Conservation (phyloP, 2,113 vertebrate species). For the Dasypus novemcinctus region DNA sequence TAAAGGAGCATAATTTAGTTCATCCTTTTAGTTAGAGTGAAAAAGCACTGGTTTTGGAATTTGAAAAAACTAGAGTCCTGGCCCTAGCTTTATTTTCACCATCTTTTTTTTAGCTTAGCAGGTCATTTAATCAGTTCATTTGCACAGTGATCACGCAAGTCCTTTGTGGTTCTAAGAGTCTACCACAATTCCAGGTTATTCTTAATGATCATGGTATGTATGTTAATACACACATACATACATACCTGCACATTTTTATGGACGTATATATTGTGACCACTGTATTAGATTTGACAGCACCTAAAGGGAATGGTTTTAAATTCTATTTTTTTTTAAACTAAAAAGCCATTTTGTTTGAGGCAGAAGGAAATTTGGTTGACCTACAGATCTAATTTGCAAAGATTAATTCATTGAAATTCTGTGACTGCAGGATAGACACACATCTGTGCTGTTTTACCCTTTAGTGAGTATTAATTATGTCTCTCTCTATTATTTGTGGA, state of each 20-base stretch:
- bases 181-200: not conserved
- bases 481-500: not conserved
- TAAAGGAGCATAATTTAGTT: not conserved
- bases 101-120: not conserved
- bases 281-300: not conserved
- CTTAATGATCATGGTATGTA: too few relatives aligned
- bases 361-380: not conserved
- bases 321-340: not conserved
- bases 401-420: not conserved
- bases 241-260: accelerated
- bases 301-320: not conserved
- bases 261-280: not conserved
- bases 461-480: not conserved
- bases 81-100: not conserved
- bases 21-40: not conserved
- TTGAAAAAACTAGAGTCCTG: not conserved
- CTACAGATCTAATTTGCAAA: not conserved
- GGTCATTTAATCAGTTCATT: not conserved
- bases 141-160: not conserved
- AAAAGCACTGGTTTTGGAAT: not conserved
- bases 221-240: accelerated
- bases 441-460: not conserved
- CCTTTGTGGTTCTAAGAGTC: not conserved
- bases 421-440: not conserved
- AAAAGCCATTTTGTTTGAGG: not conserved